Base-by-base conservation (phyloP, 2,888 invertebrate genomes). In the Bombyx huttoni region DNA sequence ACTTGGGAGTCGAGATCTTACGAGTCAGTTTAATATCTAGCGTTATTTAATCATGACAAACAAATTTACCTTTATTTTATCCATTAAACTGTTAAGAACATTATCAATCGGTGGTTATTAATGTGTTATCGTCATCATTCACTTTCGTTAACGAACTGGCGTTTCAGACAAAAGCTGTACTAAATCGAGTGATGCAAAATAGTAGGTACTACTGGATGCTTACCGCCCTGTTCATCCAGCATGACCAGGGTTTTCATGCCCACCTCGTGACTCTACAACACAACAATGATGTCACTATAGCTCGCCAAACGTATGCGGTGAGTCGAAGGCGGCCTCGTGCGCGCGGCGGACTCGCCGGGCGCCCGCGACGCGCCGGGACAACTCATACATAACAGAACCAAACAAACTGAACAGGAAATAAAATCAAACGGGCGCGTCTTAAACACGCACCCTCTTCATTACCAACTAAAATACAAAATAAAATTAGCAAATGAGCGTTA, bases 201-300 rank as follows among this genome's bases (percentile, higher is more conserved):
- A 85, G 72, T 75, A 75, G 75, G 75, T 82, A 78, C 87, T 88
- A 87, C 85, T 89, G 89, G 90, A 92, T 92, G 93, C 96, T 97
- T 96, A 98, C 98, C 98, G 95, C 98, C 98, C 95, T 98, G 98
- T 92, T 98, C 98, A 93, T 98, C 98, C 94, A 98, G 94, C 94
- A 98, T 98, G 91, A 98, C 98, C 92, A 98, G 95, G 91, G 98
- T 96, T 92, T 96, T 96, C 94, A 98, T 98, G 91, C 98, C 98
- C 90, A 98, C 98, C 92, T 98, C 98, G 93, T 98, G 98, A 93
- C 98, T 97, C 98, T 98, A 95, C 93, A 95, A 94, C 88, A 89
- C 88, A 89, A 89, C 81, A 89, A 89, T 88, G 89, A 88, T 83
- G 89, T 89, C 87, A 89, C 89, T 89, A 89, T 87, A 87, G 84